Percentiles rank a stretch among this genome's conserved stretches.
Conservation (phyloP, 1,140 invertebrate species). For the Dendrolimus punctatus region DNA sequence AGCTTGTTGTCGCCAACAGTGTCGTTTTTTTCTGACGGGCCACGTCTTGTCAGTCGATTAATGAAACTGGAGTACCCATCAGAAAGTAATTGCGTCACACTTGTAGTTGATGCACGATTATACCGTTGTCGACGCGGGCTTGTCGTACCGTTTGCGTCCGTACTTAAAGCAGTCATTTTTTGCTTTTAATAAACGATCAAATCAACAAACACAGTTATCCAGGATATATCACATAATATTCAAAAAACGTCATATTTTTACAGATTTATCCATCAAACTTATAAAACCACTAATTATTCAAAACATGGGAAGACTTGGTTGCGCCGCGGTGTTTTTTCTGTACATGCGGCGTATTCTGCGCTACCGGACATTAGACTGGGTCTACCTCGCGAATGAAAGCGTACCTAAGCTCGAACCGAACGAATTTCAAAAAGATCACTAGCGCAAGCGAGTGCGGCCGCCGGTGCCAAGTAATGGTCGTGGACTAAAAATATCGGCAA, state of each 20-base stretch:
- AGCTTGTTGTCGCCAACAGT: constrained; percentile 40
- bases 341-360: constrained; percentile 22
- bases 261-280: constrained; percentile 8
- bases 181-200: constrained; percentile 17
- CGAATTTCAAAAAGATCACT: constrained; percentile 65
- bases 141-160: constrained; percentile 39
- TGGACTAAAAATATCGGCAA: constrained; percentile 70
- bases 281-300: neutral
- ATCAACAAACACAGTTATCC: constrained; percentile 42
- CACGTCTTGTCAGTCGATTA: constrained; percentile 82
- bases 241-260: constrained; percentile 41
- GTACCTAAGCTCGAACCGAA: constrained; percentile 54
- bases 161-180: constrained; percentile 46
- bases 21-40: constrained; percentile 76
- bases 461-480: constrained; percentile 69
- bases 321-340: constrained; percentile 9
- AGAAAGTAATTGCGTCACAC: constrained; percentile 86
- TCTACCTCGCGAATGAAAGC: constrained; percentile 48
- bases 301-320: constrained; percentile 7
- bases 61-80: constrained; percentile 89
- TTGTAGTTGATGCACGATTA: constrained; percentile 82
- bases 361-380: constrained; percentile 40
- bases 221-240: constrained; percentile 46
- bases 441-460: constrained; percentile 64
- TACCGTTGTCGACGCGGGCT: constrained; percentile 76